phyloP scores from a whole-genome alignment of 2,797 vertebrate species.

The Amniataba percoides region DNA sequence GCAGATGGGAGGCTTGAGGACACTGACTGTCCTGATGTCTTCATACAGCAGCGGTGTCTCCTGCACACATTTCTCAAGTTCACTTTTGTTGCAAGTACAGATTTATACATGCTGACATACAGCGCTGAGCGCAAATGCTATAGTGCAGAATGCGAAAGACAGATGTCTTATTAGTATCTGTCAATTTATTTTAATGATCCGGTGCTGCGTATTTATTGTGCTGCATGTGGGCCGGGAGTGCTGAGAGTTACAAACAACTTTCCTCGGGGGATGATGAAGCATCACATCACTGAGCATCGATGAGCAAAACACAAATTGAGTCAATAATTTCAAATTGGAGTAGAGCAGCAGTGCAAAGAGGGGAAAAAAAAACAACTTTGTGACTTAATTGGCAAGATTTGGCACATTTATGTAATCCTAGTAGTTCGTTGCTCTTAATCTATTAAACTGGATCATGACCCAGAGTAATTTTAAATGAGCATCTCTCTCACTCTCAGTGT shows the following conservation, averaged over 20 bases:
- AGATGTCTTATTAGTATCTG: constrained; percentile 15
- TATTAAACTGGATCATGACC: constrained; percentile 54
- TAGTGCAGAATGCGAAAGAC: constrained; percentile 16
- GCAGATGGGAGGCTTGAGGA: constrained; percentile 41
- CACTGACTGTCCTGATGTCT: constrained; percentile 48
- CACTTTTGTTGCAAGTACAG: constrained; percentile 22
- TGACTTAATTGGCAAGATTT: constrained; percentile 21
- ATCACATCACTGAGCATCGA: background rate
- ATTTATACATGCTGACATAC: constrained; percentile 13
- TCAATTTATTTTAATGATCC: constrained; percentile 11
- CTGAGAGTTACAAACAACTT: background rate
- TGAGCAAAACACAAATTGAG: constrained; percentile 27
- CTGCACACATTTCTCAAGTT: background rate
- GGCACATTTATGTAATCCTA: constrained; percentile 36
- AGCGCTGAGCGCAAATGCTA: constrained; percentile 6
- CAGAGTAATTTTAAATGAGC: constrained; percentile 70
- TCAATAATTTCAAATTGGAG: constrained; percentile 25
- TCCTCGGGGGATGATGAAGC: background rate
- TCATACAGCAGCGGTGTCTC: background rate
- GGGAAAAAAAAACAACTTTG: background rate
- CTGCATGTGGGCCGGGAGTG: constrained; percentile 4
- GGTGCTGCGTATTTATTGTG: background rate
- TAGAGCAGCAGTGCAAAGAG: constrained; percentile 15
- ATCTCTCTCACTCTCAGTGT: constrained; percentile 37
- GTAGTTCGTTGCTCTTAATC: constrained; percentile 36